These are phyloP conservation scores for Linnaemya tessellans DNA, from an alignment of 2,888 invertebrate species.

Conservation along the genomic window DNA sequence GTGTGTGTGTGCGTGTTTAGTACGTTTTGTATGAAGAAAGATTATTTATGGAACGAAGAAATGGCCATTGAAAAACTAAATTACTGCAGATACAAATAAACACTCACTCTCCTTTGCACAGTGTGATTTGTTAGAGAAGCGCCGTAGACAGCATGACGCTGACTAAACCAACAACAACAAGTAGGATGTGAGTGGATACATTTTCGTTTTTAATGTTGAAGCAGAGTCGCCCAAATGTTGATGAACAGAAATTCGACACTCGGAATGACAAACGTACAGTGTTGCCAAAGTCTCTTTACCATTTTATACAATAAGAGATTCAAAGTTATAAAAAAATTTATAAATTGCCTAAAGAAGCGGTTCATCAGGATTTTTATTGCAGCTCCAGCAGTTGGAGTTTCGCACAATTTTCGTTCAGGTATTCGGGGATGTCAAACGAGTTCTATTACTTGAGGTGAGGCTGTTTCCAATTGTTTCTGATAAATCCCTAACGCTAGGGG, in stretches of 20 bases:
- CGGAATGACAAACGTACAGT: conserved; percentile 8
- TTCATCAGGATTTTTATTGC: too few relatives aligned
- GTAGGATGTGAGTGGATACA: conserved; percentile 14
- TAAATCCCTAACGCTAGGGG: too few relatives aligned
- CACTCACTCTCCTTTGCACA: conserved; percentile 19
- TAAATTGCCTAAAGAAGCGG: too few relatives aligned
- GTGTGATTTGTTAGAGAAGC: conserved; percentile 16
- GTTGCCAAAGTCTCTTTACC: too few relatives aligned
- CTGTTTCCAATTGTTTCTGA: too few relatives aligned
- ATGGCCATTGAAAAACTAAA: conserved; percentile 68
- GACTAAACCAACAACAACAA: conserved; percentile 30
- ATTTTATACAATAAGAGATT: background rate
- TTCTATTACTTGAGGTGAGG: too few relatives aligned
- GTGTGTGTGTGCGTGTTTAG: conserved; percentile 30
- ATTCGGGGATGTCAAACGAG: too few relatives aligned
- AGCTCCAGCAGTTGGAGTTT: too few relatives aligned
- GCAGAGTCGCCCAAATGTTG: conserved; percentile 41
- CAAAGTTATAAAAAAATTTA: too few relatives aligned
- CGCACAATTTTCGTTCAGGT: too few relatives aligned
- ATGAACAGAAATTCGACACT: conserved; percentile 15
- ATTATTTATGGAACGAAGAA: conserved; percentile 65
- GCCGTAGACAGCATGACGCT: conserved; percentile 65
- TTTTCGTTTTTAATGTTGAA: conserved; percentile 51
- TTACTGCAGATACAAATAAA: conserved; percentile 67
- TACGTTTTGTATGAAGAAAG: conserved; percentile 61